Percentiles rank a stretch among this genome's conserved stretches.
Conservation (phyloP, 2,113 vertebrate genomes). For the Microcebus tavaratra region DNA sequence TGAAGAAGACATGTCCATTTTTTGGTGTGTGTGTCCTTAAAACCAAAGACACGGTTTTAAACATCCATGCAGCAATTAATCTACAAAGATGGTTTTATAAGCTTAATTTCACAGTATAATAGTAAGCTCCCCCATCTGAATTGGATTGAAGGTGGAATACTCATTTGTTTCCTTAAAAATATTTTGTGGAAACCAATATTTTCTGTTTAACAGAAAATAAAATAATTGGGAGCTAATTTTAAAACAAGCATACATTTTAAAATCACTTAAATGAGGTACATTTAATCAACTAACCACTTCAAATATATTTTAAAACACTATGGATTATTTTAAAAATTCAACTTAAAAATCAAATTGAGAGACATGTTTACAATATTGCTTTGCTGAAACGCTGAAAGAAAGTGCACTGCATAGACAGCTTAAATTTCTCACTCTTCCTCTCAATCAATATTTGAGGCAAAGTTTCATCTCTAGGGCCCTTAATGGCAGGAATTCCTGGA, state of each 20-base stretch:
- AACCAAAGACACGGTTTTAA: background rate
- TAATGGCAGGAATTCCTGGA: slow-evolving; percentile 97
- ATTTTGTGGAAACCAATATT: slow-evolving; percentile 35
- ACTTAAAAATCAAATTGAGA: slow-evolving; percentile 79
- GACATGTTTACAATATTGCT: slow-evolving; percentile 78
- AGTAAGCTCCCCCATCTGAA: background rate
- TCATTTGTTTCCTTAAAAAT: slow-evolving; percentile 28
- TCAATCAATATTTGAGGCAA: slow-evolving; percentile 96
- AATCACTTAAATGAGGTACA: background rate
- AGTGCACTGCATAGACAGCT: slow-evolving; percentile 86
- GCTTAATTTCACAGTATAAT: background rate
- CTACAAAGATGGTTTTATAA: background rate
- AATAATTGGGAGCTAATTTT: background rate
- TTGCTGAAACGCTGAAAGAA: slow-evolving; percentile 77
- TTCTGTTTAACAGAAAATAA: background rate
- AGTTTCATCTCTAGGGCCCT: slow-evolving; percentile 95
- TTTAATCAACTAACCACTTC: background rate
- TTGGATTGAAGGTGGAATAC: background rate
- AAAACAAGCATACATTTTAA: background rate
- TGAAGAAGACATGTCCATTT: background rate
- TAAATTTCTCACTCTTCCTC: slow-evolving; percentile 92
- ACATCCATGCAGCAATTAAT: background rate
- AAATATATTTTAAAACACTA: slow-evolving; percentile 59
- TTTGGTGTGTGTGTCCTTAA: background rate
- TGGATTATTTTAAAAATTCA: slow-evolving; percentile 47